phyloP scores from a whole-genome alignment of 2,797 vertebrate species.

The Sciurus vulgaris region DNA sequence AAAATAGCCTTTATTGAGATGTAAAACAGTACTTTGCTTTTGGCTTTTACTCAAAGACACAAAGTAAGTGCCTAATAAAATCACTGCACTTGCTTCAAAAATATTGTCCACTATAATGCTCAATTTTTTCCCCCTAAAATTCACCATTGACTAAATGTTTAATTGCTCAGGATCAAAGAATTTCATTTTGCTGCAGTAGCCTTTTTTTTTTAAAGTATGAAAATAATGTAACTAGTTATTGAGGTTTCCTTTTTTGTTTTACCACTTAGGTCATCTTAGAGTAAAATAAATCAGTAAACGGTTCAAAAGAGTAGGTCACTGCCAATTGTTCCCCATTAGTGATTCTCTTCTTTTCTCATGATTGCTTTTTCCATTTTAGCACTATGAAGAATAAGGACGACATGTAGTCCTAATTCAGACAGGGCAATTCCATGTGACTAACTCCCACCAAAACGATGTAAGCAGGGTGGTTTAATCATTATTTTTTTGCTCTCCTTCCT shows the following conservation, averaged over 20 bases:
- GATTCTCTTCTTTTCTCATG: neutral
- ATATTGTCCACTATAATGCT: neutral
- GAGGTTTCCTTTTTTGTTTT: neutral
- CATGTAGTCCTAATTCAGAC: neutral
- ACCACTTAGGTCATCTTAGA: neutral
- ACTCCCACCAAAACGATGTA: neutral
- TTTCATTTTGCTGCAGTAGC: neutral
- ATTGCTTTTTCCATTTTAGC: neutral
- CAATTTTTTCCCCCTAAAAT: neutral
- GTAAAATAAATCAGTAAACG: constrained; percentile 16
- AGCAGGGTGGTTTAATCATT: neutral
- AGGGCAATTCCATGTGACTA: neutral
- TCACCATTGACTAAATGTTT: neutral
- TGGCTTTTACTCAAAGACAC: constrained; percentile 52
- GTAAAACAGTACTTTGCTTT: constrained; percentile 48
- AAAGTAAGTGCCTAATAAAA: constrained; percentile 36
- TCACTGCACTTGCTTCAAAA: neutral
- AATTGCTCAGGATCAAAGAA: neutral
- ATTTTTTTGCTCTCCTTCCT: neutral
- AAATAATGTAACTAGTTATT: neutral
- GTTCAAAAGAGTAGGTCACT: neutral
- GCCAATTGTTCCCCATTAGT: no score
- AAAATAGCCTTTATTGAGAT: constrained; percentile 35
- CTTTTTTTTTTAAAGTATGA: neutral
- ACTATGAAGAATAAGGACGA: neutral